Evolutionary conservation across 2,113 vertebrate genomes (phyloP), one percentile per base, ranked within the genome.

Genomic region (Hippocampus zosterae): DNA sequence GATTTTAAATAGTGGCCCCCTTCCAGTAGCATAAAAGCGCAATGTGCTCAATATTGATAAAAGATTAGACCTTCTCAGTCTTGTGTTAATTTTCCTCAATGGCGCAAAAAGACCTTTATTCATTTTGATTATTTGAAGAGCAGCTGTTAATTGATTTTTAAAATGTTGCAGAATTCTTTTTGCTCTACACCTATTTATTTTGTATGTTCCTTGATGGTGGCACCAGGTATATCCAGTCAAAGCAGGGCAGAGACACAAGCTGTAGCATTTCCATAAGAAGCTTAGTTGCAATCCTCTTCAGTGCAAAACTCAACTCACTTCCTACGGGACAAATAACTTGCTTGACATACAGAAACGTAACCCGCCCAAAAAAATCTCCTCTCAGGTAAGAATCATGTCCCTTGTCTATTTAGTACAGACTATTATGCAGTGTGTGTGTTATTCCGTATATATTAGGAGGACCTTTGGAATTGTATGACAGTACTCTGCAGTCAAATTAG

Each of bases 251-350:
- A 78, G 77, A 71, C 50, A 15, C 72, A 71, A 46, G 85, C 87
- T 87, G 84, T 80, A 86, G 89, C 72, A 52, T 71, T n/a, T 61
- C 65, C 23, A 27, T 91, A 92, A 92, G 89, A 74, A 81, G 91
- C 80, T 92, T 92, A 91, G n/a, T n/a, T 74, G 69, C 84, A 85
- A 82, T 87, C 85, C 79, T 87, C 83, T 85, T 84, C 84, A 71
- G 72, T 80, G 72, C 66, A 62, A 73, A 78, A 68, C 70, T 73
- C 72, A 25, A 50, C 62, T 77, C 42, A 55, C 19, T 37, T 68
- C 72, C 77, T 44, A 50, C n/a, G 41, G 53, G 55, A 61, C 65
- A 41, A 65, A 64, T 44, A 16, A 46, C 64, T 64, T 73, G 72
- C 75, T 37, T 21, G 5, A 48, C 66, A 57, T 4, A 29, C 37